phyloP scores from a whole-genome alignment of 2,797 vertebrate genomes.

The Lagodon rhomboides region DNA sequence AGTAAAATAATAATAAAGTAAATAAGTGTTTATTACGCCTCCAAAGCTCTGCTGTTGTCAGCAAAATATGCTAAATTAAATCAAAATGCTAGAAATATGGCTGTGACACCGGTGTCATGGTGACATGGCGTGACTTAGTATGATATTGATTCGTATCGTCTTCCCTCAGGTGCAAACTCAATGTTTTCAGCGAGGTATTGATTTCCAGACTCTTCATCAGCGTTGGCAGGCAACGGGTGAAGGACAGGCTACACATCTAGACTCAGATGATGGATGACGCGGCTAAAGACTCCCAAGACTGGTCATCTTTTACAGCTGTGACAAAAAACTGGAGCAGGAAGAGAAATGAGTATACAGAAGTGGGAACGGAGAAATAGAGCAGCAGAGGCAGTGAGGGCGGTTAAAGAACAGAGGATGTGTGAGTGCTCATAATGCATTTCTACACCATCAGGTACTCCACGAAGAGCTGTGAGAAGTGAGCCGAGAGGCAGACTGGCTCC shows the following conservation, averaged over 20 bases:
- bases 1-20: too few relatives aligned
- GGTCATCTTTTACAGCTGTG: constrained; percentile 24
- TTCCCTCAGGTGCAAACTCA: constrained; percentile 26
- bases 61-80: background rate
- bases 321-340: constrained; percentile 45
- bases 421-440: constrained; percentile 9
- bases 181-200: constrained; percentile 53
- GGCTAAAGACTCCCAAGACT: constrained; percentile 11
- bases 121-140: constrained; percentile 30
- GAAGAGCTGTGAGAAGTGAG: constrained; percentile 4
- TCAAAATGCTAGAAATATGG: background rate
- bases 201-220: constrained; percentile 47
- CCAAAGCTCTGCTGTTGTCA: too few relatives aligned
- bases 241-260: constrained; percentile 34
- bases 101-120: constrained; percentile 15
- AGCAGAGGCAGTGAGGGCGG: constrained; percentile 2
- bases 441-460: constrained; percentile 10
- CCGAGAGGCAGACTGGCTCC: constrained; percentile 1
- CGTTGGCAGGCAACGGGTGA: constrained; percentile 29
- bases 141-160: constrained; percentile 33
- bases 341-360: constrained; percentile 41
- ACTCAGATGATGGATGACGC: constrained; percentile 40
- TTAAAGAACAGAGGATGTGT: constrained; percentile 1
- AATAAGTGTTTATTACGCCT: too few relatives aligned
- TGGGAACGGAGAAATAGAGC: constrained; percentile 23